Percentiles rank a stretch among this genome's conserved stretches.
These are phyloP conservation scores for Semotilus atromaculatus DNA, from an alignment of 2,797 vertebrate species.

Conservation along the genomic window DNA sequence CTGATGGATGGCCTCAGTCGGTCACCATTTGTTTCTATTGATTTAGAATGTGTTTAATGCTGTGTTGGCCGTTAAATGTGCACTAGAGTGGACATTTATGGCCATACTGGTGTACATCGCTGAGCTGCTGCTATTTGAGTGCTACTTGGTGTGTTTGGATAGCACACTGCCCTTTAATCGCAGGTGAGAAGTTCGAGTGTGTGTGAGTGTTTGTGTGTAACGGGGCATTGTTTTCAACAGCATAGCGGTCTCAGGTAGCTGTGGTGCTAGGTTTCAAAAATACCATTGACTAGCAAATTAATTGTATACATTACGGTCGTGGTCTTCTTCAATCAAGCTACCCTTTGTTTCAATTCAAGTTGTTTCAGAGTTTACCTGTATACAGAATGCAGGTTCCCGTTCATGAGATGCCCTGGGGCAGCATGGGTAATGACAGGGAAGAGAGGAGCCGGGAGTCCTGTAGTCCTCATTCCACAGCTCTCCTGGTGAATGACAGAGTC, in stretches of 20 bases:
- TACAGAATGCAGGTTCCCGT: conserved; percentile 16
- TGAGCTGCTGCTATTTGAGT: conserved; percentile 19
- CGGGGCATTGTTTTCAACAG: conserved; percentile 31
- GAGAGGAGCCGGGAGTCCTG: conserved; percentile 4
- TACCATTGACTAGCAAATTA: conserved; percentile 15
- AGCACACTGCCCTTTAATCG: conserved; percentile 25
- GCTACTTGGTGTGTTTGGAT: conserved; percentile 22
- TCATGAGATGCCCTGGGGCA: background rate
- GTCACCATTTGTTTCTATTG: conserved; percentile 47
- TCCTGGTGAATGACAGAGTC: conserved; percentile 17
- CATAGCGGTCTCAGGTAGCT: conserved; percentile 28
- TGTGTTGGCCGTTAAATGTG: conserved; percentile 27
- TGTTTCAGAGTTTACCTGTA: conserved; percentile 2
- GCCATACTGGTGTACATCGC: background rate
- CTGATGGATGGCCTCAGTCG: conserved; percentile 37
- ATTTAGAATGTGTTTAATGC: conserved; percentile 36
- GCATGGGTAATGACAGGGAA: conserved; percentile 21
- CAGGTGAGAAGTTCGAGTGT: conserved; percentile 43
- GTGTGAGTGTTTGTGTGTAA: background rate
- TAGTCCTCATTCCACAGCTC: conserved; percentile 41
- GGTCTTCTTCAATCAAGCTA: background rate
- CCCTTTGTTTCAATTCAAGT: conserved; percentile 1
- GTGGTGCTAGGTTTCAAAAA: conserved; percentile 42
- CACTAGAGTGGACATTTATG: conserved; percentile 13
- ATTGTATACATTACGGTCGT: background rate